Conservation (phyloP, 1,140 invertebrate species). For the Trinorchestia longiramus region DNA sequence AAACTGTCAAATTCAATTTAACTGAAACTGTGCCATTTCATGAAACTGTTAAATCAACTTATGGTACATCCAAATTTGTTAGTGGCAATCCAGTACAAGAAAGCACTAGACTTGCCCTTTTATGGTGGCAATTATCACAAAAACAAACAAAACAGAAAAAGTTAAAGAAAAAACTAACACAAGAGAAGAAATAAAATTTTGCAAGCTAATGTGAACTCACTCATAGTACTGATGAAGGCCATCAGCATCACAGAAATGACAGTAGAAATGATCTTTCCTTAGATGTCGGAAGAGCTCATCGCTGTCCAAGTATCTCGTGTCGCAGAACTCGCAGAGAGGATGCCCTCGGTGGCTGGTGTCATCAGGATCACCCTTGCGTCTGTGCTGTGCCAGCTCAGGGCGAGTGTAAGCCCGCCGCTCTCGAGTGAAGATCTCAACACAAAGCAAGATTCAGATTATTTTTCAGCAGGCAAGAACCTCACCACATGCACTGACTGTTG, state of each 20-base stretch:
- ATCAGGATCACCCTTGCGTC: constrained; percentile 88
- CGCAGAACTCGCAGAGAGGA: constrained; percentile 94
- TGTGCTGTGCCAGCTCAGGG: constrained; percentile 82
- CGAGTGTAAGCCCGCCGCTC: constrained; percentile 89
- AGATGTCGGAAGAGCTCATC: constrained; percentile 93
- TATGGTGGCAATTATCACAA: too few relatives aligned
- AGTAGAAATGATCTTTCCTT: constrained; percentile 91
- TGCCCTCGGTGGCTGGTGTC: constrained; percentile 94
- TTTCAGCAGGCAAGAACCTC: not conserved
- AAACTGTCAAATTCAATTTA: not conserved
- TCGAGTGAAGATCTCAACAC: constrained; percentile 84
- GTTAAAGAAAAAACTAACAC: not conserved
- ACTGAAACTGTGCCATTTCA: not conserved
- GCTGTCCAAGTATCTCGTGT: constrained; percentile 84
- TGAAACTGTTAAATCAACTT: not conserved
- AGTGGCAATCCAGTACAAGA: not conserved
- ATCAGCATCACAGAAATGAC: constrained; percentile 96
- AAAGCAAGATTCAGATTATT: not conserved
- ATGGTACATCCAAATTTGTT: not conserved
- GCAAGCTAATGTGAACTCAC: constrained; percentile 68
- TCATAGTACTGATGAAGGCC: constrained; percentile 89
- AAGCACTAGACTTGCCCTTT: not conserved
- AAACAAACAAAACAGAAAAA: not conserved
- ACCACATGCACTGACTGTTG: not conserved
- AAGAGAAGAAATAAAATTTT: constrained; percentile 31